Evolutionary conservation across 1,140 invertebrate species (phyloP), one percentile per base, ranked within the genome.

Genomic region (Bemisia tabaci): DNA sequence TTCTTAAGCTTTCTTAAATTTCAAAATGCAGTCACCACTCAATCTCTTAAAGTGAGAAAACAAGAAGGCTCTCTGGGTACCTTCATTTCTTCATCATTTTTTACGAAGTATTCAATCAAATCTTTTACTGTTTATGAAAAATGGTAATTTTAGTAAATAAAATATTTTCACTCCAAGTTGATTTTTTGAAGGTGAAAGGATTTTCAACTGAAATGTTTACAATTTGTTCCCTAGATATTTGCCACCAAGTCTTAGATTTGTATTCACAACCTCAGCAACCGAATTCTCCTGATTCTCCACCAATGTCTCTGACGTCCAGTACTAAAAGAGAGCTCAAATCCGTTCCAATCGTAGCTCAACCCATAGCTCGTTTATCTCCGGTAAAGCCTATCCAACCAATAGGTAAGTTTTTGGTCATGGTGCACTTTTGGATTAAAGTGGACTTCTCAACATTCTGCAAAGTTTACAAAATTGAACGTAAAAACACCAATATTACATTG

Each of bases 181-280:
- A n/a, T n/a, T n/a, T n/a, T n/a, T n/a, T n/a, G n/a, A n/a, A n/a
- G n/a, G n/a, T n/a, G n/a, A n/a, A n/a, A n/a, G n/a, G n/a, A n/a
- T n/a, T n/a, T n/a, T n/a, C n/a, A n/a, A n/a, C n/a, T n/a, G n/a
- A n/a, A n/a, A n/a, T n/a, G n/a, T n/a, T n/a, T n/a, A n/a, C n/a
- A n/a, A n/a, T 70, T 60, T 66, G 60, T 70, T 71, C 77, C 80
- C 48, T 74, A 88, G 94, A 96, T 79, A 96, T 97, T 71, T 98
- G 95, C 74, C 95, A 98, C 80, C 95, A 98, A 82, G 91, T 95
- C 22, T 79, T 97, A 70, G 94, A 97, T 79, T 77, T 92, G 68
- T 92, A 92, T 77, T 89, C 87, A 2, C 83, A 86, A 73, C 82
- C 87, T 59, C 81, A 84, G 67, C 80, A 81, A 66, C 68, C 75